phyloP scores from a whole-genome alignment of 2,113 vertebrate genomes.

The Ginglymostoma cirratum region DNA sequence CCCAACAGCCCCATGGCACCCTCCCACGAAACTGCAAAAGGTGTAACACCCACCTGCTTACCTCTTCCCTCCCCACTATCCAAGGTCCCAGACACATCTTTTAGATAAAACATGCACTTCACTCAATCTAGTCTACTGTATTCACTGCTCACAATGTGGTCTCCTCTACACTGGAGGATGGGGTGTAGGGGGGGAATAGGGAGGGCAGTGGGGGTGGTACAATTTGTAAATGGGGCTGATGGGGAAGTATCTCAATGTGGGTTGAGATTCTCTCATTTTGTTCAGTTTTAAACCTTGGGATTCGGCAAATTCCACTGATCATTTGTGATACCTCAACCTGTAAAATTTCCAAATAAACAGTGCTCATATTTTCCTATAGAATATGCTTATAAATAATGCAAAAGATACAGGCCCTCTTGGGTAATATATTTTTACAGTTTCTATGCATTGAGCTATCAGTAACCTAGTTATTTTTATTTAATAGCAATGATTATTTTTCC shows the following conservation, averaged over 20 bases:
- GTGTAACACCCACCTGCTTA: too few species aligned
- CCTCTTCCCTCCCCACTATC: too few species aligned
- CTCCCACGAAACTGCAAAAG: too few species aligned
- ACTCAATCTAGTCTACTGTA: too few species aligned
- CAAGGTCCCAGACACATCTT: too few species aligned
- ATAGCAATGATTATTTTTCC: not conserved
- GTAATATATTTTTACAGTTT: not conserved
- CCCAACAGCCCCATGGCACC: too few species aligned
- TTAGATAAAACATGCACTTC: too few species aligned
- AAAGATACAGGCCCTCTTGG: not conserved
- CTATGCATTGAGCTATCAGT: not conserved
- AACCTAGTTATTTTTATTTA: not conserved
- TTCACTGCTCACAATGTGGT: too few species aligned
- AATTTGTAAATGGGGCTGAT: not conserved
- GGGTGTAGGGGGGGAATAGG: too few species aligned
- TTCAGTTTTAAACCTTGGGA: not conserved
- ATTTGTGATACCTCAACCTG: not conserved
- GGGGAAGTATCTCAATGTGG: not conserved
- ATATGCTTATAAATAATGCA: not conserved
- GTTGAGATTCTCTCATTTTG: not conserved
- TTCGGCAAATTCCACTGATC: not conserved
- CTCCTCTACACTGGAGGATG: too few species aligned
- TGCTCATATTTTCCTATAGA: not conserved
- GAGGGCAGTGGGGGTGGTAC: too few species aligned
- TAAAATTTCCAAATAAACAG: not conserved